Evolutionary conservation across 2,888 invertebrate genomes (phyloP).

Genomic region (Mimachlamys varia): DNA sequence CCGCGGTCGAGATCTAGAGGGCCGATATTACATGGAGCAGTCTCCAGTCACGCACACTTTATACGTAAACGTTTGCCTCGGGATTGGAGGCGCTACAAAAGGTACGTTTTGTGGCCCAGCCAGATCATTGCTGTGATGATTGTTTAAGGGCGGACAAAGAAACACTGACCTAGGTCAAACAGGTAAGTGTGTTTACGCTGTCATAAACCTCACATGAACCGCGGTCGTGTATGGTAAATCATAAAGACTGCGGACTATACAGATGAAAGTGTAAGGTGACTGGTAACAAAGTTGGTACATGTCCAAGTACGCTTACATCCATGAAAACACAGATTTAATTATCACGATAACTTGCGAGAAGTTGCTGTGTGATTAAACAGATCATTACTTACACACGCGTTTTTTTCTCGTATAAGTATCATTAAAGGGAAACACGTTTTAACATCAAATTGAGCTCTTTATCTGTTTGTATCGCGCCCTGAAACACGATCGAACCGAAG

Average conservation of each 20-base stretch:
- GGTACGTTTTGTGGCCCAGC: not conserved
- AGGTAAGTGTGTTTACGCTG: not conserved
- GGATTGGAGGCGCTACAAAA: not conserved
- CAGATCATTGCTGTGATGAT: not conserved
- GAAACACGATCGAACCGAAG: too few species aligned
- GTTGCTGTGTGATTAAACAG: too few species aligned
- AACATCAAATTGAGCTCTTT: too few species aligned
- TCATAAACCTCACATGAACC: not conserved
- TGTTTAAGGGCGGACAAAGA: not conserved
- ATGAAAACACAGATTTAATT: too few species aligned
- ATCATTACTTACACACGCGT: too few species aligned
- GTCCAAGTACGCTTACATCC: too few species aligned
- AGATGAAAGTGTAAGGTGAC: too few species aligned
- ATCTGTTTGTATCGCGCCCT: too few species aligned
- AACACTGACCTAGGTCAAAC: not conserved
- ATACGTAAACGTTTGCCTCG: not conserved
- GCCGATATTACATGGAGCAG: not conserved
- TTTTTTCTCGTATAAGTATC: too few species aligned
- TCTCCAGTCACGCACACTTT: not conserved
- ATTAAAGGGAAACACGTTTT: too few species aligned
- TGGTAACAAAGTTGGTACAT: too few species aligned
- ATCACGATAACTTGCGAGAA: too few species aligned
- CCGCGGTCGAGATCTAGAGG: not conserved
- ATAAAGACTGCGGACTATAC: not conserved
- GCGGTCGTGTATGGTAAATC: not conserved